Evolutionary conservation across 2,888 invertebrate species (phyloP), one percentile per base, ranked within the genome.

Genomic region (Mythimna vitellina): DNA sequence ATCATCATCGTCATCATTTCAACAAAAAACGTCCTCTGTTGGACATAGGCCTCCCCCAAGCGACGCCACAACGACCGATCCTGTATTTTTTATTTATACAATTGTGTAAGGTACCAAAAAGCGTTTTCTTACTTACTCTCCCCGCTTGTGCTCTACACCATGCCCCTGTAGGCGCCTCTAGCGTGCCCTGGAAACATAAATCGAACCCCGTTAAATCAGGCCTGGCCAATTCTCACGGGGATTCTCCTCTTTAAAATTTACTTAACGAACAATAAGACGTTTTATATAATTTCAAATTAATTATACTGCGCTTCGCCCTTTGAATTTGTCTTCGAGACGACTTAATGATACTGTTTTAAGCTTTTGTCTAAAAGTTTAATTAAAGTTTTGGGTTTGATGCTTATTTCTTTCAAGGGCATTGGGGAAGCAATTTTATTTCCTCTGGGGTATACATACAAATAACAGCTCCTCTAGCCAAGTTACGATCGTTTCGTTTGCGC

Each of bases 151-250:
- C 62, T 85, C 79, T 86, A 67, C 1, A 22, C 78, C 84, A 65
- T 17, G 61, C 73, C 17, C 51, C n/a, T 63, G 80, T 51, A 76
- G 79, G 84, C 87, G 84, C 88, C 86, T 86, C 88, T 89, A 87
- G 92, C 92, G 89, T 92, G 92, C 90, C 89, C 89, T 88, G 88
- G 86, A 86, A 89, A 90, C 93, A 93, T 94, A 93, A 94, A 93
- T 94, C 91, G 93, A 92, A 90, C 90, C 92, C 89, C 83, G 92
- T 89, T 93, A 93, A 94, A 94, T 93, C 93, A 92, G 90, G 91
- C 88, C 89, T 86, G 85, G 87, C 88, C 88, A 87, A 89, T 91
- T 92, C 93, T 87, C 93, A 91, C 92, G 92, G 90, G 91, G 92
- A 89, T 91, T 89, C 85, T 86, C 84, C 87, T 88, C 90, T 91